These are phyloP conservation scores for Phrynocephalus forsythii DNA, from an alignment of 2,797 vertebrate genomes.

Conservation along the genomic window DNA sequence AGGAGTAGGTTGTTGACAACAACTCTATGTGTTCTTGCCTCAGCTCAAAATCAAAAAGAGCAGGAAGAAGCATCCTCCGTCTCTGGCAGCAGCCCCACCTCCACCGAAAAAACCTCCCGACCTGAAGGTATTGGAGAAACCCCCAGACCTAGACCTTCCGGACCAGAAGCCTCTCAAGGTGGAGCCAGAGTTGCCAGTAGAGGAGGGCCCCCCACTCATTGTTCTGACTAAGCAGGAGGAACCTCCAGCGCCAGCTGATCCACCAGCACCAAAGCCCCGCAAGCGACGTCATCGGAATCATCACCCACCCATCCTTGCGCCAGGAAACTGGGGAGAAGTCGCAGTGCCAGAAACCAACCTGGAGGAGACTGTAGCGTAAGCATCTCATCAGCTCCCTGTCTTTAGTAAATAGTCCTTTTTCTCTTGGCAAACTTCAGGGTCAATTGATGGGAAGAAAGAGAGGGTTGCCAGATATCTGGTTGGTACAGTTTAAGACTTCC, in stretches of 20 bases:
- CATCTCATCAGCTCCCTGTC: neutral
- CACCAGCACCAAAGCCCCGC: neutral
- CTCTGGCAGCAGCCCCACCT: neutral
- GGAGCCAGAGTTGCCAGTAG: neutral
- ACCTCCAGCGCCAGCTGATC: neutral
- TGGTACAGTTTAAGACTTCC: neutral
- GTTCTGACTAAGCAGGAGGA: neutral
- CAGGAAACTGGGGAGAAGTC: constrained; percentile 13
- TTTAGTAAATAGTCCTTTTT: neutral
- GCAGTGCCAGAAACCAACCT: neutral
- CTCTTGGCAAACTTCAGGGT: neutral
- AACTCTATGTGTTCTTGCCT: neutral
- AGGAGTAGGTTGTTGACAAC: neutral
- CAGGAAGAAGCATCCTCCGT: constrained; percentile 1
- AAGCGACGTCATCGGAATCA: constrained; percentile 8
- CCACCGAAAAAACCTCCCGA: constrained; percentile 15
- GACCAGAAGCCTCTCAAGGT: neutral
- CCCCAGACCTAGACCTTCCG: neutral
- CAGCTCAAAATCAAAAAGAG: constrained; percentile 17
- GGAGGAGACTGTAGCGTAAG: constrained; percentile 38
- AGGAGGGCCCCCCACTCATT: neutral
- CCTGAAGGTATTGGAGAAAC: neutral
- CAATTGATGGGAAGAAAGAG: neutral
- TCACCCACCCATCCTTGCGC: neutral
- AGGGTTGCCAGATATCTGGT: neutral